Conservation (phyloP, 2,797 vertebrate genomes). For the Alosa sapidissima region DNA sequence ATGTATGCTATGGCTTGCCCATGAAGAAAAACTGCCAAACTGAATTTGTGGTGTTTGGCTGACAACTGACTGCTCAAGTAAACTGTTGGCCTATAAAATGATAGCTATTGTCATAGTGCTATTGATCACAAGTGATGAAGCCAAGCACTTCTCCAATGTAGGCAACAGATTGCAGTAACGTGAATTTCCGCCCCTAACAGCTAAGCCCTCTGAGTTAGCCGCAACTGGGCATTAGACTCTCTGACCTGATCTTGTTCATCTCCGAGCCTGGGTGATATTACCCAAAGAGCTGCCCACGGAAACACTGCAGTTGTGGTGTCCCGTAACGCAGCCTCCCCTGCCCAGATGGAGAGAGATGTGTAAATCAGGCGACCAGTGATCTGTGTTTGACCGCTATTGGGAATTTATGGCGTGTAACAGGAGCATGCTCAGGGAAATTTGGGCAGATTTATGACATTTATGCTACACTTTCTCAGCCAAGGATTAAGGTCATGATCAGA, state of each 20-base stretch:
- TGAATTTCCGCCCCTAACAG: background rate
- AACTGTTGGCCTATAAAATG: background rate
- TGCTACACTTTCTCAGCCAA: background rate
- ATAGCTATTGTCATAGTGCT: background rate
- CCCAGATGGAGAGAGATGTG: background rate
- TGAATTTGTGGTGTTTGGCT: too few species aligned
- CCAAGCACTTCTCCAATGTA: background rate
- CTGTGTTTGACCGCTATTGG: conserved; percentile 20
- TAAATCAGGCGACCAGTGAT: conserved; percentile 13
- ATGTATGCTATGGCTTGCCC: too few species aligned
- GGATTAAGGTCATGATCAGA: conserved; percentile 4
- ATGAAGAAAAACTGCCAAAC: too few species aligned
- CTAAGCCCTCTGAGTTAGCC: background rate
- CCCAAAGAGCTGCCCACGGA: background rate
- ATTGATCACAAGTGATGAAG: background rate
- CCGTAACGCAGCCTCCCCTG: background rate
- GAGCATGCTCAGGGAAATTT: conserved; percentile 5
- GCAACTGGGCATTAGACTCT: background rate
- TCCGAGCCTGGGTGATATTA: background rate
- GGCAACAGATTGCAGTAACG: background rate
- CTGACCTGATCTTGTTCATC: too few species aligned
- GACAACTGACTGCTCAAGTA: background rate
- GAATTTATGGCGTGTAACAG: background rate
- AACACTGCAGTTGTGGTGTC: background rate
- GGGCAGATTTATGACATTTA: conserved; percentile 21